Percentiles rank a stretch among this genome's conserved stretches.
Conservation (phyloP, 2,797 vertebrate genomes). For the Sparidentex hasta region DNA sequence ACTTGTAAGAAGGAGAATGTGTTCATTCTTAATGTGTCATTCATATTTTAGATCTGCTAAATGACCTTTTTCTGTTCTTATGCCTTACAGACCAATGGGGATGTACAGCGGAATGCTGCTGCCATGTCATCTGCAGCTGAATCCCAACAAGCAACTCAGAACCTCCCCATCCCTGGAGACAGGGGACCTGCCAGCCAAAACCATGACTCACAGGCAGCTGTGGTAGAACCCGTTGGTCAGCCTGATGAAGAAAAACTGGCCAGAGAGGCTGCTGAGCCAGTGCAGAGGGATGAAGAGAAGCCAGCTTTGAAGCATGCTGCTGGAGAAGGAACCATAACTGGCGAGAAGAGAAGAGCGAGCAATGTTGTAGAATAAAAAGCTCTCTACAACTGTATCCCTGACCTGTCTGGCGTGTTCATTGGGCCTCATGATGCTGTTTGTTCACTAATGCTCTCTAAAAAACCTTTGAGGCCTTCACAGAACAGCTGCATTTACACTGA, state of each 20-base stretch:
- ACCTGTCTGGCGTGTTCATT: no score
- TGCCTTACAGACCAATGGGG: slow-evolving; percentile 30
- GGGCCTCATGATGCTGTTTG: no score
- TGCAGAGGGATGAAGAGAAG: background rate
- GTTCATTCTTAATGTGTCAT: background rate
- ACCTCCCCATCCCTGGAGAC: background rate
- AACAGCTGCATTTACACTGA: no score
- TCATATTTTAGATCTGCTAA: no score
- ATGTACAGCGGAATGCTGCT: background rate
- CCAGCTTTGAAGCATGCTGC: background rate
- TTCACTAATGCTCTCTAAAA: no score
- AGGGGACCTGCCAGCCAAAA: background rate
- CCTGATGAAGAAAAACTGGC: slow-evolving; percentile 6
- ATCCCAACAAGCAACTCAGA: slow-evolving; percentile 4
- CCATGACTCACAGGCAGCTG: background rate
- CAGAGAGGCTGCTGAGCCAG: background rate
- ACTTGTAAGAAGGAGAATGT: background rate
- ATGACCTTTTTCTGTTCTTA: background rate
- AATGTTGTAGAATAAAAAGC: background rate
- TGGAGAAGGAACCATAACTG: background rate
- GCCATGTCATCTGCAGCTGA: background rate
- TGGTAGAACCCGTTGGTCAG: background rate
- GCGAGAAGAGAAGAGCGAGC: background rate
- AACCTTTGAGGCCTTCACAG: no score
- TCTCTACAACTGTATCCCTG: no score